Percentiles rank a stretch among this genome's conserved stretches.
Conservation (phyloP, 2,888 invertebrate genomes). For the Cryptocephalus primarius region DNA sequence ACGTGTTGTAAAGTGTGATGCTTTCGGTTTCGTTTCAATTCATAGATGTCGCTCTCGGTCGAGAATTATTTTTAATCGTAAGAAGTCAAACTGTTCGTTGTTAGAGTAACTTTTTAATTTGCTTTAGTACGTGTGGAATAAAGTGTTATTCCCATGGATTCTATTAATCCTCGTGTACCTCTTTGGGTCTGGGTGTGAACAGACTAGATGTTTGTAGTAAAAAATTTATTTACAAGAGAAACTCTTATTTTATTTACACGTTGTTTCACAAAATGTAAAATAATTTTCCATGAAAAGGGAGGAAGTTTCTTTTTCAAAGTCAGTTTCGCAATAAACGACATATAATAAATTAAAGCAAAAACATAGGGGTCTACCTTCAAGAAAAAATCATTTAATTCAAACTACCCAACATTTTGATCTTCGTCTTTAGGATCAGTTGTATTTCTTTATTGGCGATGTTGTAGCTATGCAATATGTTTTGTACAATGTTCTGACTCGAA, state of each 20-base stretch:
- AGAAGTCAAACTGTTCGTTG: too few species aligned
- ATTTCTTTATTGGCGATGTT: conserved; percentile 42
- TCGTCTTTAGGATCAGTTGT: conserved; percentile 43
- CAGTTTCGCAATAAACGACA: not conserved
- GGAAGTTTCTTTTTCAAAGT: too few species aligned
- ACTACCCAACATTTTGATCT: conserved; percentile 38
- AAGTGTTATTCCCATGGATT: too few species aligned
- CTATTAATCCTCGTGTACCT: too few species aligned
- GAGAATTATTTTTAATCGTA: not conserved
- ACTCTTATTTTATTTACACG: not conserved
- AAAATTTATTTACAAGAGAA: not conserved
- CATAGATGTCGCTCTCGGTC: not conserved
- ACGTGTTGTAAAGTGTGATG: conserved; percentile 56
- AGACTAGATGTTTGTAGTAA: not conserved
- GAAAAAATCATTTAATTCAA: not conserved
- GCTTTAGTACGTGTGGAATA: too few species aligned
- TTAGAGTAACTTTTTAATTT: too few species aligned
- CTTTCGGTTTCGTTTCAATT: not conserved
- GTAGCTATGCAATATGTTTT: conserved; percentile 41
- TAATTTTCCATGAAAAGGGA: too few species aligned
- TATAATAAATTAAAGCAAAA: too few species aligned
- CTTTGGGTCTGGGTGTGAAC: too few species aligned
- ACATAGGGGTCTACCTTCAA: too few species aligned
- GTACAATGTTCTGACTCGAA: conserved; percentile 38
- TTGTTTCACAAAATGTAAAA: not conserved